These are phyloP conservation scores for Rhodeus uyekii DNA, from an alignment of 2,797 vertebrate species.

Conservation along the genomic window DNA sequence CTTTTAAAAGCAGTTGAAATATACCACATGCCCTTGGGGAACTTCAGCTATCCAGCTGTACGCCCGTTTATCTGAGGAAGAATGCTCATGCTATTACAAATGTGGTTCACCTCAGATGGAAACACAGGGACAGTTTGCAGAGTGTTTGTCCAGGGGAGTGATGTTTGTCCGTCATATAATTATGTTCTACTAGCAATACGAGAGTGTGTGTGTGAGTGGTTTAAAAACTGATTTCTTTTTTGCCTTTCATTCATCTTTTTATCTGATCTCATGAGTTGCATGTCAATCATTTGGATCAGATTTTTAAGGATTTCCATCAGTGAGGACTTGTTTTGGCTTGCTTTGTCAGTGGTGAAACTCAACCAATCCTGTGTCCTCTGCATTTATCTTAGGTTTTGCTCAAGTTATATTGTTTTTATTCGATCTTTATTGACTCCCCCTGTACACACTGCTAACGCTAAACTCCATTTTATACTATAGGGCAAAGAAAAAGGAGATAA, in stretches of 20 bases:
- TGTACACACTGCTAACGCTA: not conserved
- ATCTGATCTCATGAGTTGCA: slow-evolving; percentile 20
- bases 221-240: not conserved
- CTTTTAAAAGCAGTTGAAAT: slow-evolving; percentile 5
- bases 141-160: slow-evolving; percentile 27
- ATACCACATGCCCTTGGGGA: slow-evolving; percentile 19
- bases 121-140: slow-evolving; percentile 2
- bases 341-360: slow-evolving; percentile 70
- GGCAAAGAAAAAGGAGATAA: slow-evolving; percentile 83
- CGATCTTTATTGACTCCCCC: slow-evolving; percentile 24
- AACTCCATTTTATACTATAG: slow-evolving; percentile 68
- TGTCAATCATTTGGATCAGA: not conserved
- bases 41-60: slow-evolving; percentile 2
- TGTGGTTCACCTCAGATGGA: slow-evolving; percentile 39
- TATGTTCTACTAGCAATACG: not conserved
- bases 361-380: slow-evolving; percentile 62
- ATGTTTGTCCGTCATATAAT: not conserved
- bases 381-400: slow-evolving; percentile 24
- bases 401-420: not conserved
- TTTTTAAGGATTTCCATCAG: not conserved
- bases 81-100: slow-evolving; percentile 35
- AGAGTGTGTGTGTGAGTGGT: not conserved
- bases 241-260: not conserved
- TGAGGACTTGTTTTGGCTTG: slow-evolving; percentile 54
- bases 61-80: slow-evolving; percentile 10